Evolutionary conservation across 1,140 invertebrate species (phyloP), one percentile per base, ranked within the genome.

Genomic region (Charaxes varanes): DNA sequence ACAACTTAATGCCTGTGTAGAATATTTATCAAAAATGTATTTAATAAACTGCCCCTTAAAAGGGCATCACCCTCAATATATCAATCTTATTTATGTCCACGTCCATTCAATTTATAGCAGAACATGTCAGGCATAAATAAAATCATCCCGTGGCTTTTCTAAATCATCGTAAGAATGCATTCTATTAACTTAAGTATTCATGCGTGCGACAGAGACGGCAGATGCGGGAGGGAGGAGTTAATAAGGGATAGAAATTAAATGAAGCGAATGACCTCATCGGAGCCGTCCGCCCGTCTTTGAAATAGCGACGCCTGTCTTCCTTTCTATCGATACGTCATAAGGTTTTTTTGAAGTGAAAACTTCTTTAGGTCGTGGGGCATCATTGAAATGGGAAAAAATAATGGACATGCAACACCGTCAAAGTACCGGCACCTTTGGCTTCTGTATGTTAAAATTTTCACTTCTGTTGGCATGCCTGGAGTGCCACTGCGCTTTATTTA

Each of bases 261-360:
- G 21, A 53, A 59, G 50, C 70, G 70, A 71, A 74, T 71, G 71
- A 72, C 68, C 68, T 70, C 59, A 41, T 56, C 65, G 64, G 56
- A 32, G 31, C 30, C 51, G 55, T 53, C 64, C 68, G 65, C 45
- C 7, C 32, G 31, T 56, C 46, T 54, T 62, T 68, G n/a, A n/a
- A n/a, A n/a, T n/a, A n/a, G n/a, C n/a, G n/a, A n/a, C n/a, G n/a
- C n/a, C n/a, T n/a, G n/a, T n/a, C n/a, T n/a, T n/a, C n/a, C n/a
- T n/a, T n/a, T n/a, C n/a, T n/a, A n/a, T n/a, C n/a, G n/a, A n/a
- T n/a, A n/a, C n/a, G n/a, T n/a, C n/a, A n/a, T n/a, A n/a, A n/a
- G n/a, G n/a, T n/a, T n/a, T n/a, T n/a, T n/a, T n/a, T n/a, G n/a
- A n/a, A n/a, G n/a, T n/a, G n/a, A n/a, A n/a, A n/a, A n/a, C n/a